Evolutionary conservation across 2,888 invertebrate species (phyloP).

Genomic region (Meganola albula): DNA sequence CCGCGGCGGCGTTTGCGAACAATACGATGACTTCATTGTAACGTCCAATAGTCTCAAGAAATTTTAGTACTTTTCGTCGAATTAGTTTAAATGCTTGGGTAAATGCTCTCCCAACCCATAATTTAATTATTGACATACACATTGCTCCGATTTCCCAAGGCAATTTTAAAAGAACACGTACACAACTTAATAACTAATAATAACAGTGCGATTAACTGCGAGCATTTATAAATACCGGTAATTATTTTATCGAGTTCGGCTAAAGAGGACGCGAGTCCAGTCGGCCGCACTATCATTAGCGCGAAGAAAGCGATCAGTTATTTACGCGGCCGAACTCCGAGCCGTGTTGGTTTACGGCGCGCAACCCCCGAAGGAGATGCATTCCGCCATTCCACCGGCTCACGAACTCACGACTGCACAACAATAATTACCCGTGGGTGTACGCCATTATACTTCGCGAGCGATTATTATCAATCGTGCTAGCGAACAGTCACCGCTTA

Average conservation of each 20-base stretch:
- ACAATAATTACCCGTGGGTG: conserved; percentile 78
- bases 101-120: conserved; percentile 34
- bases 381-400: conserved; percentile 71
- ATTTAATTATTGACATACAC: conserved; percentile 46
- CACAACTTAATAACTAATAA: conserved; percentile 48
- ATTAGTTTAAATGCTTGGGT: conserved; percentile 24
- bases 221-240: conserved; percentile 69
- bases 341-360: conserved; percentile 72
- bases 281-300: conserved; percentile 72
- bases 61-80: conserved; percentile 53
- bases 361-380: conserved; percentile 78
- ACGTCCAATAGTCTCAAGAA: conserved; percentile 41
- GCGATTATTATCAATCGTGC: conserved; percentile 77
- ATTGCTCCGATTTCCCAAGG: conserved; percentile 53
- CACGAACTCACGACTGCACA: conserved; percentile 78
- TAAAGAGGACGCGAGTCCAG: conserved; percentile 61
- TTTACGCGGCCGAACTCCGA: conserved; percentile 54
- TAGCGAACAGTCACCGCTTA: conserved; percentile 74
- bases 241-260: conserved; percentile 70
- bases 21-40: conserved; percentile 73
- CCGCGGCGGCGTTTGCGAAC: conserved; percentile 58
- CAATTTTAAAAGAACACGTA: conserved; percentile 49
- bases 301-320: conserved; percentile 72
- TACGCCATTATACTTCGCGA: conserved; percentile 77
- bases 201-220: conserved; percentile 59